These are phyloP conservation scores for Numida meleagris DNA, from an alignment of 2,113 vertebrate species.

Conservation along the genomic window DNA sequence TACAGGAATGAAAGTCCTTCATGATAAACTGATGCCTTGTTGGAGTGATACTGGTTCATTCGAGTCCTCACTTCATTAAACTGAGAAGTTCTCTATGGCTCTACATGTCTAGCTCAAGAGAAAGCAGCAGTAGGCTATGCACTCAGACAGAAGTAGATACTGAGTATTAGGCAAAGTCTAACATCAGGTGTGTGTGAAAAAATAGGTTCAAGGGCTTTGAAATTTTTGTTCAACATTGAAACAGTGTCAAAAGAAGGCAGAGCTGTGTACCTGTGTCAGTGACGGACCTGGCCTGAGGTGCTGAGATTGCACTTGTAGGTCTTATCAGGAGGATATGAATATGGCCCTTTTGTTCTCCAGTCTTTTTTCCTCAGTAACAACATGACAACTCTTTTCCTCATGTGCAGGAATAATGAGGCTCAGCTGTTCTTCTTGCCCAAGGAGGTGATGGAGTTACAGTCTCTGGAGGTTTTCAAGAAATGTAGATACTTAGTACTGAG, in stretches of 20 bases:
- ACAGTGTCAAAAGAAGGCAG: background rate
- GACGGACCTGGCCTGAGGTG: background rate
- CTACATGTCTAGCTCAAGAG: background rate
- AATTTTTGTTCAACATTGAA: background rate
- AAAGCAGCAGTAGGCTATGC: background rate
- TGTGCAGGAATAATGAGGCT: background rate
- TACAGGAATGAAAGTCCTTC: background rate
- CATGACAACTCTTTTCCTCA: background rate
- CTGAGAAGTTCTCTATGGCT: background rate
- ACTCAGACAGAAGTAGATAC: background rate
- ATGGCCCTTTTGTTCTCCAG: background rate
- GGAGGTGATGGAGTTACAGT: too few species aligned
- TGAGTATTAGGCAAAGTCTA: background rate
- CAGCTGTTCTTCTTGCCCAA: background rate
- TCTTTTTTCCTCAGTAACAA: background rate
- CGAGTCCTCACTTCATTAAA: background rate
- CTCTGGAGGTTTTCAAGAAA: too few species aligned
- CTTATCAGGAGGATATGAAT: fast-evolving
- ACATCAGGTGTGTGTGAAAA: background rate
- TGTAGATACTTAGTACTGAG: too few species aligned
- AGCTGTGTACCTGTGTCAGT: fast-evolving
- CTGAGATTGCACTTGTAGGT: background rate
- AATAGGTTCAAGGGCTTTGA: background rate
- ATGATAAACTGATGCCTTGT: background rate
- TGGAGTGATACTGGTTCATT: background rate